Percentiles rank a stretch among this genome's conserved stretches.
Conservation (phyloP, 2,113 vertebrate genomes). For the Tor tambroides region DNA sequence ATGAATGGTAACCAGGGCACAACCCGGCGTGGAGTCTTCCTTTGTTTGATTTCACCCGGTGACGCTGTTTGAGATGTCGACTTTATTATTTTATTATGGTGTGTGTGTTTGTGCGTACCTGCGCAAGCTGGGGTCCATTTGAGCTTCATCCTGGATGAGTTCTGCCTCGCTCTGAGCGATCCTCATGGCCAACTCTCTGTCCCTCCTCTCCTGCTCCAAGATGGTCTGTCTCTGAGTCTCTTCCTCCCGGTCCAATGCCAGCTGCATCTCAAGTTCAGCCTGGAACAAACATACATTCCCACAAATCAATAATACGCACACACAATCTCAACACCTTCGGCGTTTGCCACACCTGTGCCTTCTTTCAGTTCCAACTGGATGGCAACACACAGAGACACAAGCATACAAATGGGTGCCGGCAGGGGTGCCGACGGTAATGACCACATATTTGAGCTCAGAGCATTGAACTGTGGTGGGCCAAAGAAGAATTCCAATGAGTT, state of each 20-base stretch:
- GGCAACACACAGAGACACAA: not conserved
- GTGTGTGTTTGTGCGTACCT: conserved; percentile 79
- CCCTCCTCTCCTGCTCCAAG: conserved; percentile 92
- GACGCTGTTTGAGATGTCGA: not conserved
- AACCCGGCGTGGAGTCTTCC: not conserved
- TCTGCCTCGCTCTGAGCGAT: conserved; percentile 94
- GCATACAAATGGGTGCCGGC: not conserved
- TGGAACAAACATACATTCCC: conserved; percentile 63
- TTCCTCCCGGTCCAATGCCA: conserved; percentile 87
- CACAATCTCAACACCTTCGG: not conserved
- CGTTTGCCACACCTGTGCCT: conserved; percentile 21
- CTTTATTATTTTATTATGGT: conserved; percentile 30
- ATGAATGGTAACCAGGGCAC: conserved; percentile 14
- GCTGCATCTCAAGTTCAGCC: conserved; percentile 89
- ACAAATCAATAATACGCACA: conserved; percentile 36
- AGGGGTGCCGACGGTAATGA: not conserved
- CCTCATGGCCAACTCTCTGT: conserved; percentile 92
- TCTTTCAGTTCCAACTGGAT: conserved; percentile 2
- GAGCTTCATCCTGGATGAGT: conserved; percentile 90
- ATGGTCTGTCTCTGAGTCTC: conserved; percentile 83
- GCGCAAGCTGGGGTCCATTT: conserved; percentile 82
- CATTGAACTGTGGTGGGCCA: not conserved
- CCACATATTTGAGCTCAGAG: not conserved
- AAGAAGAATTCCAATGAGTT: not conserved
- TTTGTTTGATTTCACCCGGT: not conserved